Base-by-base conservation (phyloP, 2,113 vertebrate species). In the Natator depressus region DNA sequence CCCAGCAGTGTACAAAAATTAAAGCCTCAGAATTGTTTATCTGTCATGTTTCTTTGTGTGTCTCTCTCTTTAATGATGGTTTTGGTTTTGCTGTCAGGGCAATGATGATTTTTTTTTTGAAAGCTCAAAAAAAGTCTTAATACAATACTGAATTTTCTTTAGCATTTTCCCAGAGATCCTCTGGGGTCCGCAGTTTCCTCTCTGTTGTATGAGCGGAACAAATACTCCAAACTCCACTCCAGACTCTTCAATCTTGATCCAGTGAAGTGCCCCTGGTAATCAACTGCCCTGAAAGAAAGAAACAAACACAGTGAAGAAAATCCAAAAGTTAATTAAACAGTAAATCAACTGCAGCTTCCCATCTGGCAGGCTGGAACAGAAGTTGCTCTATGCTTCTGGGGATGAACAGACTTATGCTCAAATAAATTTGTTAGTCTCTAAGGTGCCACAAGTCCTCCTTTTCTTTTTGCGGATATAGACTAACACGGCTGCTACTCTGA, bases 301-400 rank as follows among this genome's bases (percentile, higher is more conserved):
- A 76, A 24, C 53, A 95, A 54, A 88, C 54, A 31, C 76, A 83
- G 42, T 53, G 47, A 97, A 79, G 38, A 42, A 88, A 94, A 5
- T 84, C 0, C 1, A 20, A 1, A 93, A 97, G 76, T 94, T 92
- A 95, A 96, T 97, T 94, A 92, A 85, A 72, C 90, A 95, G 79
- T 79, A 92, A 65, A 65, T 69, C 85, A 90, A 94, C 89, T 91
- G 85, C 90, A 95, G 89, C 89, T 95, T 78, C 83, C 90, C 90
- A 94, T 94, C 94, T 95, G 95, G 90, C 89, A 96, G 90, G 89
- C 50, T 90, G 89, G 88, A 94, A 91, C 85, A 95, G 95, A 93
- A 86, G 93, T 91, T 95, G 85, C 46, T 89, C 25, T 81, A 62
- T 75, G 85, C 89, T 91, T 88, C 93, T 93, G 91, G 76, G 91